Percentiles rank a stretch among this genome's conserved stretches.
Conservation (phyloP, 2,113 vertebrate genomes). For the Marmota flaviventris region DNA sequence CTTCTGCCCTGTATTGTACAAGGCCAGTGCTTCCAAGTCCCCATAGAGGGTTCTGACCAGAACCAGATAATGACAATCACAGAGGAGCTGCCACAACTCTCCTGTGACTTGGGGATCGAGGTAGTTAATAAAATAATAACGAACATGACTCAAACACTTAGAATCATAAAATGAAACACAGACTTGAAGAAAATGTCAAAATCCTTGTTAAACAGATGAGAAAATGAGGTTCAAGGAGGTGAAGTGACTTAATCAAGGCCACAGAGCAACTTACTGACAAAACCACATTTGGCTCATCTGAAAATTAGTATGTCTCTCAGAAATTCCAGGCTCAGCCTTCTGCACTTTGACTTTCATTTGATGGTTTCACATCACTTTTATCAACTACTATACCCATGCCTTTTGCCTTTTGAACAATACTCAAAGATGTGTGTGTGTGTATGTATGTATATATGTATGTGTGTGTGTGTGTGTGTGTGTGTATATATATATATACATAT, state of each 20-base stretch:
- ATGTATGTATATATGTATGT: accelerated
- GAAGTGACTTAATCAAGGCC: background rate
- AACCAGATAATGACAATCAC: background rate
- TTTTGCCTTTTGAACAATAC: background rate
- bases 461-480: no score
- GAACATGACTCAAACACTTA: background rate
- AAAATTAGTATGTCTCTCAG: background rate
- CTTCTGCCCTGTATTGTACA: background rate
- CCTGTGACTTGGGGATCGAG: background rate
- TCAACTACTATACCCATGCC: background rate
- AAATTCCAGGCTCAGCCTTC: background rate
- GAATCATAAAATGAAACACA: background rate
- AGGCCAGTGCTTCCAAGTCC: background rate
- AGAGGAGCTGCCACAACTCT: background rate
- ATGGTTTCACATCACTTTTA: background rate
- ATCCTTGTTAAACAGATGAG: background rate
- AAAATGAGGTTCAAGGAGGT: background rate
- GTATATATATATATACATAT: accelerated
- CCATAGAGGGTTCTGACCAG: background rate
- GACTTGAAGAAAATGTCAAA: background rate
- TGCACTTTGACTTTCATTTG: background rate
- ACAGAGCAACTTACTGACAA: background rate
- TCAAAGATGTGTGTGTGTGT: no score
- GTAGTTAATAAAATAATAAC: background rate
- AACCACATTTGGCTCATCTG: background rate